phyloP scores from a whole-genome alignment of 2,888 invertebrate genomes.

The Rhagonycha lutea region DNA sequence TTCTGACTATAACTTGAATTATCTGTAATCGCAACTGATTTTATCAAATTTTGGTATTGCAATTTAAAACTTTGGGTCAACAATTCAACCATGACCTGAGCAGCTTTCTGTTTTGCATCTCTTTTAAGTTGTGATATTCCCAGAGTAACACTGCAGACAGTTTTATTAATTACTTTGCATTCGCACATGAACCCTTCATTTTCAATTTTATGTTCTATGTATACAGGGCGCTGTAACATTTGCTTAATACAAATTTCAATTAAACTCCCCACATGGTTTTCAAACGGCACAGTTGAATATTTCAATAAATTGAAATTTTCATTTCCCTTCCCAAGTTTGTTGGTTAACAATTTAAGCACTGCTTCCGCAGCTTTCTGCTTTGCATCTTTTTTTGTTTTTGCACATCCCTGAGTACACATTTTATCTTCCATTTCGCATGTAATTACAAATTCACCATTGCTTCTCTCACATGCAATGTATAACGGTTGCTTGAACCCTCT shows the following conservation, averaged over 20 bases:
- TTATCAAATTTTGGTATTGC: not conserved
- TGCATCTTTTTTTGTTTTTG: not conserved
- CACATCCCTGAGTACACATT: not conserved
- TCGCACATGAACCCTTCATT: not conserved
- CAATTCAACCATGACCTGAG: slow-evolving; percentile 41
- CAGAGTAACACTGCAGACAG: not conserved
- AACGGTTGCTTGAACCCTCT: not conserved
- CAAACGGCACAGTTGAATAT: not conserved
- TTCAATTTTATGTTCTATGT: not conserved
- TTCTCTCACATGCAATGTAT: not conserved
- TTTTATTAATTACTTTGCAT: slow-evolving; percentile 5
- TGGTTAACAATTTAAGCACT: not conserved
- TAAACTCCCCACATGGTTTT: not conserved
- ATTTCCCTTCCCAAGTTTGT: not conserved
- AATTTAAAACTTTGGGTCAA: not conserved
- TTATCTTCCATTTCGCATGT: not conserved
- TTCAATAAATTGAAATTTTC: not conserved
- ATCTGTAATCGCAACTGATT: not conserved
- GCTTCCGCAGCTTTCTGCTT: not conserved
- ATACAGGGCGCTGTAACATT: not conserved
- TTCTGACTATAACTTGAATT: not conserved
- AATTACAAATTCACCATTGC: not conserved
- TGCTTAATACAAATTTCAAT: not conserved
- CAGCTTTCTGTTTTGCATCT: slow-evolving; percentile 56
- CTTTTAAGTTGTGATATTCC: slow-evolving; percentile 53